Evolutionary conservation across 2,113 vertebrate species (phyloP).

Genomic region (Hippocampus mohnikei): DNA sequence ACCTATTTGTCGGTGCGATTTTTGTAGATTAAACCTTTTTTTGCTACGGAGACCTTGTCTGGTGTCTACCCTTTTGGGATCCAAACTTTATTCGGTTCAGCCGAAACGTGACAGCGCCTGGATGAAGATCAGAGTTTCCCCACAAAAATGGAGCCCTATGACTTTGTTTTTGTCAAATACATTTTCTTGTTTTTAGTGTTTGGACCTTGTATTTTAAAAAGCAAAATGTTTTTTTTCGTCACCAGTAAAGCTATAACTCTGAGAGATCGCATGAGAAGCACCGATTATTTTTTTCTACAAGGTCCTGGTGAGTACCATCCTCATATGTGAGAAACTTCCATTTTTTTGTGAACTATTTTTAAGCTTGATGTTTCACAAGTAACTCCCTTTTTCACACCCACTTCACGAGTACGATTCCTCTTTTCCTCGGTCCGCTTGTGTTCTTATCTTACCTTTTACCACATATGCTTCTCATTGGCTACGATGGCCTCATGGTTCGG

Average conservation of each 20-base stretch:
- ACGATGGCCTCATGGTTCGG: background rate
- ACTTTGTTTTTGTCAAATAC: background rate
- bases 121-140: too few species aligned
- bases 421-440: background rate
- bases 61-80: too few species aligned
- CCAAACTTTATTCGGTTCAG: too few species aligned
- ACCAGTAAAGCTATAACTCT: background rate
- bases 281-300: background rate
- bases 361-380: background rate
- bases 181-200: background rate
- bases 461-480: constrained; percentile 6
- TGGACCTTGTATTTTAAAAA: background rate
- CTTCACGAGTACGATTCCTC: background rate
- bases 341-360: background rate
- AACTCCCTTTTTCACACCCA: background rate
- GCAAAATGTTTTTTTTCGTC: background rate
- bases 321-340: background rate
- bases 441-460: background rate
- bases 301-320: background rate
- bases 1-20: too few species aligned
- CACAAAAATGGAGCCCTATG: background rate
- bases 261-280: background rate
- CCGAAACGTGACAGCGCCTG: too few species aligned
- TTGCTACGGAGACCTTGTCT: too few species aligned
- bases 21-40: too few species aligned